Evolutionary conservation across 2,797 vertebrate genomes (phyloP), one percentile per base, ranked within the genome.

Genomic region (Hypotaenidia philippensis): DNA sequence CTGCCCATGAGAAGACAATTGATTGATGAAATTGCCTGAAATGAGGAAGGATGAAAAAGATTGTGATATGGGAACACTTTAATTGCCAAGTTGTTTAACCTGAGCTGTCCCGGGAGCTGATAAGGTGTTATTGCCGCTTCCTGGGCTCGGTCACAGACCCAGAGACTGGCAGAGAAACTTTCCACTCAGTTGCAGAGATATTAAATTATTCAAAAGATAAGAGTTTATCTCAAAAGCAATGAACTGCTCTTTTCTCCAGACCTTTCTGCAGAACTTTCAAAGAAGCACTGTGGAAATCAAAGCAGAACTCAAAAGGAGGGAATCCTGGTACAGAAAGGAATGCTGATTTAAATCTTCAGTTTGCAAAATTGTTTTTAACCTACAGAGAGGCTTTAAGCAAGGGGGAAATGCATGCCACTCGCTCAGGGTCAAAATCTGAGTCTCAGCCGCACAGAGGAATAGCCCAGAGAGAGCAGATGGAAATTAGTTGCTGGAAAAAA

Each of bases 191-290:
- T 47, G 56, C 31, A 79, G 50, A 32, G 69, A 69, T 90, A 93
- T 81, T 88, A 87, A 86, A 86, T 88, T 71, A 61, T 70, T 57
- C 65, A 94, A 91, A 65, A 78, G 40, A 59, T 71, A 90, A 83
- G 80, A n/a, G 47, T 86, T 91, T 94, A 63, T 93, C 38, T 0
- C 34, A 68, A 49, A 89, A 83, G n/a, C 57, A 65, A 65, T 55
- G 45, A 78, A 14, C 45, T 89, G 68, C 68, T 72, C 13, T 88
- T 94, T 81, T 81, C 80, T 59, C 76, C 69, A 91, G 72, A 71
- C 27, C 71, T 91, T 69, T 38, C 45, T 65, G 53, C 14, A 4
- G 4, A 88, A 83, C 69, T 78, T 80, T 12, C 60, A 56, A 68
- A 66, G 71, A 88, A 78, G 70, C 49, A 8, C 68, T 20, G 21